phyloP scores from a whole-genome alignment of 2,888 invertebrate genomes.

The Elysia crispata region DNA sequence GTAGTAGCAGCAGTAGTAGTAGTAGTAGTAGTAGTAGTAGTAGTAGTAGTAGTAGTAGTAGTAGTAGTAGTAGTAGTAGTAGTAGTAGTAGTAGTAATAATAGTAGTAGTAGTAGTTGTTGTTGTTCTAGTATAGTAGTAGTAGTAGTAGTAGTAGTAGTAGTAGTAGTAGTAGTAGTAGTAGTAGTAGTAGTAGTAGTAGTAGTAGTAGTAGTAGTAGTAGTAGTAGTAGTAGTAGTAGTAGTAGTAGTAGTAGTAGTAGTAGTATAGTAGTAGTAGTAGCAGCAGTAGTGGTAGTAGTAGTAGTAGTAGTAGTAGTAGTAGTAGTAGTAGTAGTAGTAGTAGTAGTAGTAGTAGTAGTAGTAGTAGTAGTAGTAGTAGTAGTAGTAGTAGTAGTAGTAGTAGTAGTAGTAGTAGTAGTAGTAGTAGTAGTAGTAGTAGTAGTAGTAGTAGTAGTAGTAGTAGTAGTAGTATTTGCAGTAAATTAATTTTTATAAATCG shows the following conservation, averaged over 20 bases:
- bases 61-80: constrained; percentile 32
- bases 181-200: constrained; percentile 20
- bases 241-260: no score
- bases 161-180: constrained; percentile 34
- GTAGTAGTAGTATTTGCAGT: background rate
- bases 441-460: background rate
- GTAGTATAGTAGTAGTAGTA: no score
- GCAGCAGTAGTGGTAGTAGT: background rate
- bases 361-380: background rate
- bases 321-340: constrained; percentile 16
- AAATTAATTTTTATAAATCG: background rate
- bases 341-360: background rate
- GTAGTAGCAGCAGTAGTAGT: background rate
- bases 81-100: constrained; percentile 15
- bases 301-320: constrained; percentile 18
- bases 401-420: background rate
- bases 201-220: constrained; percentile 35
- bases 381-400: background rate
- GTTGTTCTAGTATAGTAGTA: no score
- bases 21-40: constrained; percentile 28
- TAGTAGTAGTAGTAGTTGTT: constrained; percentile 32
- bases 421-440: background rate
- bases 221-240: constrained; percentile 26
- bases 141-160: constrained; percentile 14
- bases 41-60: constrained; percentile 33